phyloP scores from a whole-genome alignment of 1,140 invertebrate genomes.

The Drosophila mojavensis region DNA sequence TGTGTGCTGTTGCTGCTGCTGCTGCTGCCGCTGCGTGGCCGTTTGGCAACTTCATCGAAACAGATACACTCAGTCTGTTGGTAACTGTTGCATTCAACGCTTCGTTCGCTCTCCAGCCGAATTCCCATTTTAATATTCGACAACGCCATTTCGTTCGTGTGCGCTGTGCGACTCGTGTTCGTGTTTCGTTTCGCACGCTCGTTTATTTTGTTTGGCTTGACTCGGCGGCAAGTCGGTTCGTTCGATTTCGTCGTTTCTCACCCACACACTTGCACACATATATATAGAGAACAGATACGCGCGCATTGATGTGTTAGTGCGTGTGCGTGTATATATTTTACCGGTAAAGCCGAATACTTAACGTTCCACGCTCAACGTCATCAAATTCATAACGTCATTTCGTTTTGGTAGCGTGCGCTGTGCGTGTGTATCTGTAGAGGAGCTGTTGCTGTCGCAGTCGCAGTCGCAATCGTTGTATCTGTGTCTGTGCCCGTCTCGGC shows the following conservation, averaged over 20 bases:
- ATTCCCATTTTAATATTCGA: conserved; percentile 16
- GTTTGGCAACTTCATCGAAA: conserved; percentile 80
- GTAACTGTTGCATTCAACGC: conserved; percentile 83
- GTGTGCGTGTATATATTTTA: conserved; percentile 17
- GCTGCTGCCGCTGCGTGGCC: conserved; percentile 43
- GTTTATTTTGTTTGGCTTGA: conserved; percentile 21
- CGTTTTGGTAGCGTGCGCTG: conserved; percentile 41
- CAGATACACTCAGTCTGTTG: conserved; percentile 74
- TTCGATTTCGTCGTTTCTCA: conserved; percentile 32
- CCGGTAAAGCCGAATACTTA: conserved; percentile 32
- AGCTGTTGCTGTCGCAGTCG: conserved; percentile 1
- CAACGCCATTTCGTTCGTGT: conserved; percentile 16
- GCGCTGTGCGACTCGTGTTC: conserved; percentile 19
- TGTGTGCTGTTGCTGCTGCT: conserved; percentile 22
- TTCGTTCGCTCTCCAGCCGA: conserved; percentile 68
- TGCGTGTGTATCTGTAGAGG: conserved; percentile 29
- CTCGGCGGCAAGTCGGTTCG: conserved; percentile 21
- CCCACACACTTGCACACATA: conserved; percentile 12
- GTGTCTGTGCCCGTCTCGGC: neutral
- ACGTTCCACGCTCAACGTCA: conserved; percentile 39
- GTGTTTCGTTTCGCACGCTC: conserved; percentile 23
- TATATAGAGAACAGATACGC: too few relatives aligned
- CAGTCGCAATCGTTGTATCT: neutral
- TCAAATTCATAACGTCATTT: conserved; percentile 64
- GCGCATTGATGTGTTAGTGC: conserved; percentile 1